These are phyloP conservation scores for Taeniopygia guttata DNA, from an alignment of 2,797 vertebrate species.

Conservation along the genomic window DNA sequence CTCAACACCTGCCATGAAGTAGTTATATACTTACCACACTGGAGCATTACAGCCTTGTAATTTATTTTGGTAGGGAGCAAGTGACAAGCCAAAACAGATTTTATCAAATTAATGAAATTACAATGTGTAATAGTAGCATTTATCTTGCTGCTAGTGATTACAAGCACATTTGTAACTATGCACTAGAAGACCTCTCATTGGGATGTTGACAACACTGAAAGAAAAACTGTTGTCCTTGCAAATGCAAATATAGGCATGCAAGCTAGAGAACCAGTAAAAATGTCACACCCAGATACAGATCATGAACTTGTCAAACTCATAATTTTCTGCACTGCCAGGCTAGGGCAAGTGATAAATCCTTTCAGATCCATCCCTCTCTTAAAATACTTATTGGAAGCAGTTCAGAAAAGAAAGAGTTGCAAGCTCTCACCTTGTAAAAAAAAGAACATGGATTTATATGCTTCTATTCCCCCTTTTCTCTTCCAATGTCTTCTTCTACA, in stretches of 20 bases:
- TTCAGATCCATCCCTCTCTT: not conserved
- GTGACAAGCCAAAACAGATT: not conserved
- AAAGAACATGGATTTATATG: not conserved
- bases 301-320: not conserved
- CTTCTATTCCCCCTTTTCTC: not conserved
- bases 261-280: not conserved
- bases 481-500: not conserved
- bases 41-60: not conserved
- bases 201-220: not conserved
- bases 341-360: not conserved
- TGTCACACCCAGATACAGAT: not conserved
- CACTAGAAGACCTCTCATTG: not conserved
- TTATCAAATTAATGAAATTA: not conserved
- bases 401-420: not conserved
- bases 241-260: not conserved
- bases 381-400: not conserved
- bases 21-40: not conserved
- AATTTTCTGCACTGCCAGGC: not conserved
- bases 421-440: not conserved
- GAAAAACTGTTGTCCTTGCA: not conserved
- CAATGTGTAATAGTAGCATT: not conserved
- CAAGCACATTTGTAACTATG: not conserved
- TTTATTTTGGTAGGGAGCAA: slow-evolving; percentile 16
- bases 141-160: not conserved
- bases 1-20: not conserved